These are phyloP conservation scores for Arctia plantaginis DNA, from an alignment of 2,888 invertebrate species.

Conservation along the genomic window DNA sequence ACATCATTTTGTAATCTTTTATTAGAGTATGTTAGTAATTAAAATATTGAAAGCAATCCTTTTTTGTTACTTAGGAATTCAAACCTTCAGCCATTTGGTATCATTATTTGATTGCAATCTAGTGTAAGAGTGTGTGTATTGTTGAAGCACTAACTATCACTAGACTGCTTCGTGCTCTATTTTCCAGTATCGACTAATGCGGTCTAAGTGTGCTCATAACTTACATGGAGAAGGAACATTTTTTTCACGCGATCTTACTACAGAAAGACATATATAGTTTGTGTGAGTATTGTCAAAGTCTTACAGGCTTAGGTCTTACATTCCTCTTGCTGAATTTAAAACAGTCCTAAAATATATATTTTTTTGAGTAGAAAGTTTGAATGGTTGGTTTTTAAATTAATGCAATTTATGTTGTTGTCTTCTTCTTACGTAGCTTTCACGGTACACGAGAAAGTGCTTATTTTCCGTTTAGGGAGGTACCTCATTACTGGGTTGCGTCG, in stretches of 20 bases:
- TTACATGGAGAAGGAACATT: not conserved
- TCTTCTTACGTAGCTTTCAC: too few relatives aligned
- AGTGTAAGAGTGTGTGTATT: not conserved
- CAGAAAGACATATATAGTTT: not conserved
- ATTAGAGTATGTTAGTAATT: too few relatives aligned
- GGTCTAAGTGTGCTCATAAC: not conserved
- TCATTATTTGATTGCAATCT: not conserved
- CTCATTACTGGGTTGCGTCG: too few relatives aligned
- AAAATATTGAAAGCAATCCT: not conserved
- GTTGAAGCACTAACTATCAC: not conserved
- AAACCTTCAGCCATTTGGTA: not conserved
- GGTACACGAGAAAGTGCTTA: constrained; percentile 17
- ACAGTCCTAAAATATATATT: too few relatives aligned
- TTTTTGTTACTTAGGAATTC: not conserved
- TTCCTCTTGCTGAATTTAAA: too few relatives aligned
- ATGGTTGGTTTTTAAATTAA: too few relatives aligned
- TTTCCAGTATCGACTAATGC: not conserved
- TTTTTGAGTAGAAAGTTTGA: too few relatives aligned
- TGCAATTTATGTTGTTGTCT: too few relatives aligned
- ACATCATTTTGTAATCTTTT: too few relatives aligned
- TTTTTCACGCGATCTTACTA: too few relatives aligned
- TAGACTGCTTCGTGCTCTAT: too few relatives aligned
- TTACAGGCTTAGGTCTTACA: not conserved
- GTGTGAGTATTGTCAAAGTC: not conserved
- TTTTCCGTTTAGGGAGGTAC: too few relatives aligned